Conservation (phyloP, 2,888 invertebrate species). For the Ormyrus thymus region DNA sequence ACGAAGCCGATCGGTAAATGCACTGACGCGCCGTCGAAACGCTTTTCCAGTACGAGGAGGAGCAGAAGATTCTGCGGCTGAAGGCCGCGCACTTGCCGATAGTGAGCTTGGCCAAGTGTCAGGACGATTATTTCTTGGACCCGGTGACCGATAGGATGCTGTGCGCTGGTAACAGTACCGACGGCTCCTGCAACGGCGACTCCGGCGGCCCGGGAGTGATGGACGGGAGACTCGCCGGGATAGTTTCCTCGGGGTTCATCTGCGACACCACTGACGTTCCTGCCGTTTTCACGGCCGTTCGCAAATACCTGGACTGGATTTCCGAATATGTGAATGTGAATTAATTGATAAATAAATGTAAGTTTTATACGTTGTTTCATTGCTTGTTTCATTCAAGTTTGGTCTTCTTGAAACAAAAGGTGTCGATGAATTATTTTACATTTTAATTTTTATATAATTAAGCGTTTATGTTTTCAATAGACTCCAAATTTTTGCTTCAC, state of each 20-base stretch:
- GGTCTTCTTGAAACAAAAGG: too few species aligned
- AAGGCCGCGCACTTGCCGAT: conserved; percentile 17
- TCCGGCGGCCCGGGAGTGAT: conserved; percentile 41
- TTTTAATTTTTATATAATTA: too few species aligned
- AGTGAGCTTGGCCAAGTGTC: conserved; percentile 9
- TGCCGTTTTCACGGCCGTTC: conserved; percentile 21
- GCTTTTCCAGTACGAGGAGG: neutral
- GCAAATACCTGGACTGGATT: conserved; percentile 31
- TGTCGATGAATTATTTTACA: too few species aligned
- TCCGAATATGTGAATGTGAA: neutral
- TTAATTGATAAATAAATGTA: neutral
- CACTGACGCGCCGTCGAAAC: too few species aligned
- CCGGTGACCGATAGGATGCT: conserved; percentile 29
- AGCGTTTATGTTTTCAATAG: too few species aligned
- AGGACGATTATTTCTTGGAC: conserved; percentile 27
- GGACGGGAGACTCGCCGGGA: conserved; percentile 8
- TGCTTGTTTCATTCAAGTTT: too few species aligned
- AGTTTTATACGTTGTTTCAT: too few species aligned
- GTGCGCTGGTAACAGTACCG: conserved; percentile 11
- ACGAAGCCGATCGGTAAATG: too few species aligned
- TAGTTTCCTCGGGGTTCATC: conserved; percentile 26
- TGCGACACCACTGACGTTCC: conserved; percentile 26
- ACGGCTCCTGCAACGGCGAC: conserved; percentile 40
- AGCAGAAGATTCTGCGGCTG: neutral
- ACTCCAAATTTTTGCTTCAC: too few species aligned